phyloP scores from a whole-genome alignment of 2,113 vertebrate genomes.

The Menidia beryllina region DNA sequence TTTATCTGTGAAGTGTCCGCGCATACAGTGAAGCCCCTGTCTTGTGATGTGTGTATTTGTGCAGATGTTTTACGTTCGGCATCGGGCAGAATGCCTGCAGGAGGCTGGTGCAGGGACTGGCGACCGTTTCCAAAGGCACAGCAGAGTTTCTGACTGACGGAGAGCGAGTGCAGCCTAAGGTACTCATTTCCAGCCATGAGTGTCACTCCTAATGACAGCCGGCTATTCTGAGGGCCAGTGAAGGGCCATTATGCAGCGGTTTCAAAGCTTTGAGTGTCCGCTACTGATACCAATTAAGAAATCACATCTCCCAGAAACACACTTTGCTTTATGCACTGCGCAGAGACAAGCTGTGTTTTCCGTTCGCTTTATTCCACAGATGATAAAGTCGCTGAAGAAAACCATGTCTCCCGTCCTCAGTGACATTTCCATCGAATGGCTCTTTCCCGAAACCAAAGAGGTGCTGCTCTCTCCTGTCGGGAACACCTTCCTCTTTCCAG shows the following conservation, averaged over 20 bases:
- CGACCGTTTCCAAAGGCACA: constrained; percentile 88
- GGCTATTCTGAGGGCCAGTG: constrained; percentile 48
- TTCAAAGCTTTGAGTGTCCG: constrained; percentile 41
- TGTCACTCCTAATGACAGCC: constrained; percentile 46
- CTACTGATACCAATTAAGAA: constrained; percentile 52
- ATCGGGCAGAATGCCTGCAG: constrained; percentile 88
- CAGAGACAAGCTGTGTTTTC: constrained; percentile 16
- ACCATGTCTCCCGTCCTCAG: constrained; percentile 91
- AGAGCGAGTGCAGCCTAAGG: constrained; percentile 94
- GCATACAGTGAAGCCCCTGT: constrained; percentile 2
- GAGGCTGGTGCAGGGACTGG: constrained; percentile 87
- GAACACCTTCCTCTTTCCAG: constrained; percentile 90
- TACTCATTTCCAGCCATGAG: constrained; percentile 69
- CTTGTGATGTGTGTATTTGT: constrained; percentile 24
- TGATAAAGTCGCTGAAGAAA: constrained; percentile 93
- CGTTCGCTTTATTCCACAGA: constrained; percentile 77
- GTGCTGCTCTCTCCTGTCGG: constrained; percentile 90
- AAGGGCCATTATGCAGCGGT: constrained; percentile 50
- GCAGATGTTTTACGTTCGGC: constrained; percentile 94
- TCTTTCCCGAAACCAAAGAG: constrained; percentile 92
- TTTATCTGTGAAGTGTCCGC: constrained; percentile 9
- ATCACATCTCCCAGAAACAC: constrained; percentile 43
- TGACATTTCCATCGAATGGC: constrained; percentile 93
- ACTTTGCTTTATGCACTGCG: not conserved
- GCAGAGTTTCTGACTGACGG: constrained; percentile 90